Evolutionary conservation across 2,113 vertebrate genomes (phyloP).

Genomic region (Poeciliopsis retropinna): DNA sequence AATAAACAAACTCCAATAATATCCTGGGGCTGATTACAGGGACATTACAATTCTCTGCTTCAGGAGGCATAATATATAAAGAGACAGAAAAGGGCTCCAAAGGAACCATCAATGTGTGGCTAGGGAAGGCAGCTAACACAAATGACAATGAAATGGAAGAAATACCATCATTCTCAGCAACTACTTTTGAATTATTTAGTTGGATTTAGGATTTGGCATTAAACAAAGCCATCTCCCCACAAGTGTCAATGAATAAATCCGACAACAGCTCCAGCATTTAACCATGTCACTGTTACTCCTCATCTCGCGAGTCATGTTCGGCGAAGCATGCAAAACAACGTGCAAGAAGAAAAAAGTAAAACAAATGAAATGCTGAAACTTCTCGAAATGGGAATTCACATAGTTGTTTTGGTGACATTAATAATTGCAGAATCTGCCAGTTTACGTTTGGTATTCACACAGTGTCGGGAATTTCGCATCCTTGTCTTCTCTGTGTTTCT

Average conservation of each 20-base stretch:
- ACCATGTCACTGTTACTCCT: neutral
- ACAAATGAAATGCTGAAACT: neutral
- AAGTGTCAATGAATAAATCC: neutral
- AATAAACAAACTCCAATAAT: conserved; percentile 76
- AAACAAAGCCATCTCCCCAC: no score
- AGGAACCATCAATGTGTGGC: neutral
- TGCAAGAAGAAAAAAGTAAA: neutral
- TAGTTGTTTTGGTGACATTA: conserved; percentile 3
- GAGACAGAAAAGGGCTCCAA: conserved; percentile 6
- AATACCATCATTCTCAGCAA: neutral
- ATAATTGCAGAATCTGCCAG: neutral
- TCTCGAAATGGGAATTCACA: neutral
- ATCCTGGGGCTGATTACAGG: conserved; percentile 61
- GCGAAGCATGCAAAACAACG: neutral
- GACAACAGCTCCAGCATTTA: conserved; percentile 9
- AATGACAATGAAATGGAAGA: conserved; percentile 2
- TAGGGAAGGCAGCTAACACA: conserved; percentile 5
- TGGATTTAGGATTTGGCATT: neutral
- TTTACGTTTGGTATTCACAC: conserved; percentile 1
- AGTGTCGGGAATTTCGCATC: neutral
- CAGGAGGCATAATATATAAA: conserved; percentile 16
- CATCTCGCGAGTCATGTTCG: neutral
- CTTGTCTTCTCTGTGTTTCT: neutral
- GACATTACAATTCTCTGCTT: conserved; percentile 39
- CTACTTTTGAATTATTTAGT: neutral